Evolutionary conservation across 2,888 invertebrate genomes (phyloP), one percentile per base, ranked within the genome.

Genomic region (Leptura quadrifasciata): DNA sequence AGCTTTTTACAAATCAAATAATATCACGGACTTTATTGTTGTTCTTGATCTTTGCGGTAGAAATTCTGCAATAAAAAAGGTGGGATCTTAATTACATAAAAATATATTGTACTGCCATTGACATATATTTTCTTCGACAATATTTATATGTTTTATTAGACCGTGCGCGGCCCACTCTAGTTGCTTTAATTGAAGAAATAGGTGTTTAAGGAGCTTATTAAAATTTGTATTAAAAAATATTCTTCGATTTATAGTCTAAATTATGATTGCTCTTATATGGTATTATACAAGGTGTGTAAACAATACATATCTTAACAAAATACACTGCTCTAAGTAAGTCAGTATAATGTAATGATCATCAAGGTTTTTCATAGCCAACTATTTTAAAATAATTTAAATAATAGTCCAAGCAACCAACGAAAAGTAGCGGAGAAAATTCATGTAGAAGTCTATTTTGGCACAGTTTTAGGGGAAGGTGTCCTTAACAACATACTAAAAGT

Each of bases 41-140:
- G 61, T 24, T 52, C 65, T 65, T 65, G 65, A 65, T 65, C 20
- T 65, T 65, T 65, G 18, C 47, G 54, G 35, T n/a, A 15, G 24
- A n/a, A 54, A 65, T 54, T 65, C 21, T 35, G 65, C 65, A 52
- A 52, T 65, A 21, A 65, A 65, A 17, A 65, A 65, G 63, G 63
- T 31, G 31, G 63, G 63, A 63, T 27, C 61, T 24, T 17, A 3
- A 21, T 24, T 1, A 52, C 17, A 24, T 31, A 10, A 17, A 35
- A 63, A 21, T 20, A 35, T 63, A 27, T 21, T 10, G 17, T 10
- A 24, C 2, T 27, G 65, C 24, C 65, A 65, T 52, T 65, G 65
- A 65, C 65, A 65, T 52, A 65, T 65, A 64, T 65, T 65, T 52
- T 21, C 52, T 21, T 52, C n/a, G 65, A 24, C 52, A 21, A 20